Base-by-base conservation (phyloP, 1,140 invertebrate species). In the Diachasma alloeum region DNA sequence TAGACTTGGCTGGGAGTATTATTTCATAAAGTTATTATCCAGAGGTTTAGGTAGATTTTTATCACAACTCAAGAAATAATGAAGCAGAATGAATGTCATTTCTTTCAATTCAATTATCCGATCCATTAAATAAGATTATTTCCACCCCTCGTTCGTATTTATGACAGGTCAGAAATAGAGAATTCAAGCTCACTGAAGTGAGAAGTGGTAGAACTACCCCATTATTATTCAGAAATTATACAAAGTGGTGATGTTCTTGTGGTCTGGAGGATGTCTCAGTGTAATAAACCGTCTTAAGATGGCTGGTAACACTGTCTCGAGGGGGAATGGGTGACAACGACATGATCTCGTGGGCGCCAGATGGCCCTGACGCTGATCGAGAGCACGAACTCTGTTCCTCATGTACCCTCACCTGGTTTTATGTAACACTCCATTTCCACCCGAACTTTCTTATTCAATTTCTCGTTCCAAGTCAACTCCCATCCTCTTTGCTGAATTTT, bases 351-450 rank as follows among this genome's bases (percentile, higher is more conserved):
- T 63, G 53, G 48, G 53, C 48, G 48, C 68, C 74, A 76, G 74
- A 71, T 76, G 74, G 66, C 56, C 44, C 39, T 24, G 74, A 76
- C 74, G 48, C 74, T 76, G 74, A 76, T 76, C 68, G 74, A 76
- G 68, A 76, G 68, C 53, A 26, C 48, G 13, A 67, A 75, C 72
- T 75, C 74, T 76, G 74, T 68, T 69, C 8, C 66, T 76, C 74
- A 37, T 76, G 74, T 76, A 71, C 66, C 56, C 46, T 26, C 59
- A 63, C 59, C 37, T 36, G 74, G 74, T 76, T 76, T 76, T 76
- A 76, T 76, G n/a, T 63, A 76, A 39, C 37, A 66, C 56, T 24
- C 46, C 59, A 63, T 63, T 63, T 46, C 17, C 44, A 44, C 24
- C 22, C 24, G 24, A 36, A 36, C 8, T 66, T 75, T 75, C 66